A percentile compares a stretch with the other conserved stretches of the same genome.
These are phyloP conservation scores for Callaeas wilsoni DNA, from an alignment of 2,113 vertebrate genomes.

Conservation along the genomic window DNA sequence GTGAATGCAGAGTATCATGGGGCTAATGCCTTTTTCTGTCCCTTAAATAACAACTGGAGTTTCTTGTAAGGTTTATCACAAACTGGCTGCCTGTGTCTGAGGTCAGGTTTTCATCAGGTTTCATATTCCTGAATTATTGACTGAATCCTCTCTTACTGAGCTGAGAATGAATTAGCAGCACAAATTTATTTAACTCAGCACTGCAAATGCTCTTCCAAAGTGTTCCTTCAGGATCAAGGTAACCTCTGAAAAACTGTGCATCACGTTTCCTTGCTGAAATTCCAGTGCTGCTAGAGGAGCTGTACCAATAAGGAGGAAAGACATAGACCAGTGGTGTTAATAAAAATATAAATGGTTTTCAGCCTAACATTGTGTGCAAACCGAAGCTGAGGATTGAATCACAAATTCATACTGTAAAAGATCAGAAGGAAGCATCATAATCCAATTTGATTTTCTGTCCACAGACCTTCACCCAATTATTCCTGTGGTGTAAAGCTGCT, in stretches of 20 bases:
- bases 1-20: not conserved
- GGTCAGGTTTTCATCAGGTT: not conserved
- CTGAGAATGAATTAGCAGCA: not conserved
- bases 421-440: slow-evolving; percentile 49
- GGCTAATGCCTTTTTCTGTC: not conserved
- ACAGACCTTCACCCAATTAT: slow-evolving; percentile 38
- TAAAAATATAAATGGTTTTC: slow-evolving; percentile 12
- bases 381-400: not conserved
- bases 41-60: not conserved
- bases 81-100: not conserved
- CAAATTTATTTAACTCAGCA: not conserved
- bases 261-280: not conserved
- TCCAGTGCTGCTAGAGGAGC: not conserved
- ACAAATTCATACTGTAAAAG: slow-evolving; percentile 8
- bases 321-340: not conserved
- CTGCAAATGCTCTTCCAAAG: not conserved
- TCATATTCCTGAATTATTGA: not conserved
- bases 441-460: slow-evolving; percentile 62
- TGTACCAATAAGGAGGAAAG: not conserved
- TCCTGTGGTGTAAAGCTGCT: slow-evolving; percentile 6
- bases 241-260: not conserved
- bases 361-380: not conserved
- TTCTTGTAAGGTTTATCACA: not conserved
- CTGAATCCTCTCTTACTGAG: not conserved
- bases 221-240: not conserved